Conservation (phyloP, 2,797 vertebrate species). For the Balearica regulorum region DNA sequence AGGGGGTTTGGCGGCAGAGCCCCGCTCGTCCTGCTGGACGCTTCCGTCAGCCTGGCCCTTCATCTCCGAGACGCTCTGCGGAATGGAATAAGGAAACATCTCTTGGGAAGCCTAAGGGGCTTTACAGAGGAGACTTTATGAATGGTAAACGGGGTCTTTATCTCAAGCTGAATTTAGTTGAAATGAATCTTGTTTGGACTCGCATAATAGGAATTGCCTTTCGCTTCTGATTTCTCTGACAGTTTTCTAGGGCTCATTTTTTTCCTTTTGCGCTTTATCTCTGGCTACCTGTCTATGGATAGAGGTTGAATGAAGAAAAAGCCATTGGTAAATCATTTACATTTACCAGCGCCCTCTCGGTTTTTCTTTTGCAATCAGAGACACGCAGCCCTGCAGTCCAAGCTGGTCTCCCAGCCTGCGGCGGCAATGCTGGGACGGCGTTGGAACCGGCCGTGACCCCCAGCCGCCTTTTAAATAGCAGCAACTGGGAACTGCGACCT, state of each 20-base stretch:
- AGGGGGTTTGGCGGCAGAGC: neutral
- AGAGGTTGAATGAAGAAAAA: neutral
- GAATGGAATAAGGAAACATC: neutral
- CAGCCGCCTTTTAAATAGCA: neutral
- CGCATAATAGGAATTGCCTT: neutral
- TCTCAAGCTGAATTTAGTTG: neutral
- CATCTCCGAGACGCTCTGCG: neutral
- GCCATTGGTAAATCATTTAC: neutral
- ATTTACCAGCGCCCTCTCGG: neutral
- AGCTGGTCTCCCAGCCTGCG: neutral
- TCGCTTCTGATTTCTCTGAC: neutral
- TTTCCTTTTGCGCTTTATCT: neutral
- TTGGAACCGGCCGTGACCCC: neutral
- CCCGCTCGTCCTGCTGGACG: neutral
- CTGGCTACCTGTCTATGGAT: neutral
- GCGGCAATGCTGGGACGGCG: accelerated
- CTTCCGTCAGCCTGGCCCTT: neutral
- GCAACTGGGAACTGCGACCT: neutral
- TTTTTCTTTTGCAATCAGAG: neutral
- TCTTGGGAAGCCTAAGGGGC: neutral
- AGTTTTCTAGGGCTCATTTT: neutral
- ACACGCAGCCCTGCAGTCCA: accelerated
- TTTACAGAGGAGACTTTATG: neutral
- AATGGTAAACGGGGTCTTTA: neutral
- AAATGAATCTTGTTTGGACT: neutral